Evolutionary conservation across 2,113 vertebrate genomes (phyloP).

Genomic region (Pardalotus punctatus): DNA sequence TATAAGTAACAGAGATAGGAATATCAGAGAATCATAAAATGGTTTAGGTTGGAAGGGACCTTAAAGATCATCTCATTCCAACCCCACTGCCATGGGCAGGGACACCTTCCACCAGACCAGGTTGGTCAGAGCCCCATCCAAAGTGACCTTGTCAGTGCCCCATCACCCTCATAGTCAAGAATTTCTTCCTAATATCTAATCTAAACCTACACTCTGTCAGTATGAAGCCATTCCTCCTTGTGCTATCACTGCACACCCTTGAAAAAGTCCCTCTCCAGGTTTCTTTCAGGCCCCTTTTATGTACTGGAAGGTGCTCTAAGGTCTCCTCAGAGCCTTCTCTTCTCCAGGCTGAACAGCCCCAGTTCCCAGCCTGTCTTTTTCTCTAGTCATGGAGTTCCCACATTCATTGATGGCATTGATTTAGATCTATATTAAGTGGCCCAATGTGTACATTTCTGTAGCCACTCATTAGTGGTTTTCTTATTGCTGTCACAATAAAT

Average conservation of each 20-base stretch:
- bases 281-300: not conserved
- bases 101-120: not conserved
- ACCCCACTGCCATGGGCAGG: rapidly evolving
- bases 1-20: not conserved
- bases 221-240: not conserved
- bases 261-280: not conserved
- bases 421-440: not conserved
- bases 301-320: not conserved
- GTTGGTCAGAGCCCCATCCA: not conserved
- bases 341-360: not conserved
- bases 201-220: not conserved
- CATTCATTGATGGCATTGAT: not conserved
- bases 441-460: not conserved
- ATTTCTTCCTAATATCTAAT: not conserved
- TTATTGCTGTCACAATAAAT: not conserved
- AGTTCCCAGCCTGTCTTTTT: not conserved
- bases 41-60: not conserved
- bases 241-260: not conserved
- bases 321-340: not conserved
- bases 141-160: not conserved
- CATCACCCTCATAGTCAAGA: not conserved
- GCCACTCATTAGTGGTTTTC: not conserved
- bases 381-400: not conserved
- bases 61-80: not conserved
- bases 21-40: not conserved